Base-by-base conservation (phyloP, 2,113 vertebrate species). In the Charina bottae region DNA sequence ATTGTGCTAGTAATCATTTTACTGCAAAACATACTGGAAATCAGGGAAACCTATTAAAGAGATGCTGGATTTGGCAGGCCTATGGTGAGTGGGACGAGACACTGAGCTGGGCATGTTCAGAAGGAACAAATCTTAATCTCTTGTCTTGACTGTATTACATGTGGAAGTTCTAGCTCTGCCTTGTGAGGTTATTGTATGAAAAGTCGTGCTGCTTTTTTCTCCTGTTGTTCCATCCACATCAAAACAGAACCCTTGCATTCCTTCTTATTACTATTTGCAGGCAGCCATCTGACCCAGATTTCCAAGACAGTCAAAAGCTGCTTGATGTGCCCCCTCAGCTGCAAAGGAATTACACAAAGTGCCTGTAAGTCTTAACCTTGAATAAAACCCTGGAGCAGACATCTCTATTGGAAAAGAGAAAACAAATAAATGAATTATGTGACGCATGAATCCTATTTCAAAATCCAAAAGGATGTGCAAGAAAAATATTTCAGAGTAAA, bases 281-380 rank as follows among this genome's bases (percentile, higher is more conserved):
- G 54, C 92, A 92, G 90, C 85, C 54, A 95, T 62, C 90, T 94
- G 94, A 96, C 93, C 95, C 87, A 93, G 94, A 96, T 95, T 96
- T 96, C 92, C 87, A 87, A 95, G 91, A 68, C 89, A 93, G 89
- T 42, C 78, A 95, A 95, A 91, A 93, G 90, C 87, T 87, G 89
- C 89, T 96, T 96, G 83, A 93, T 94, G 46, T 90, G 19, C 4
- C 68, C 42, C 15, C 10, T 91, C 46, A 90, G 72, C 62, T 91
- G 53, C 55, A 92, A 93, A 95, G 94, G 12, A 91, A 92, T 91
- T 95, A 92, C 84, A 64, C 78, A 87, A 24, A 91, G 83, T 88
- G 24, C 24, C 5, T n/a, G 84, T 89, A 87, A 83, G 42, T 10
- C 28, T 89, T 95, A 95, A 95, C 94, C 92, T 91, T 92, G 93